Evolutionary conservation across 2,797 vertebrate genomes (phyloP).

Genomic region (Manis crassicaudata): DNA sequence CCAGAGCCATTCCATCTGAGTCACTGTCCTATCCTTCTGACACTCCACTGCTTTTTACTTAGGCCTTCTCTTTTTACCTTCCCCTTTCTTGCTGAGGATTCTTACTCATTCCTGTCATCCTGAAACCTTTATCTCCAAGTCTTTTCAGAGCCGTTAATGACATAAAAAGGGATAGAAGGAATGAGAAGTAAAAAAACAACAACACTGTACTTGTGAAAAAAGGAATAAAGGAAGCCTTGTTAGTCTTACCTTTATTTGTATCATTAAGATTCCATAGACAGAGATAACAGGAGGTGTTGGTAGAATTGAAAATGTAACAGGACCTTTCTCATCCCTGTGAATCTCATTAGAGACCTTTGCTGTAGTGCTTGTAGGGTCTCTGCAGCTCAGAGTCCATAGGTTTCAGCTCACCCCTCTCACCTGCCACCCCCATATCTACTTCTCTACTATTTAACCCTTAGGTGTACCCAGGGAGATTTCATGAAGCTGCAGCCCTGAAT

Average conservation of each 20-base stretch:
- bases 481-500: background rate
- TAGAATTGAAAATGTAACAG: background rate
- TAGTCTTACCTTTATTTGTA: background rate
- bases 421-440: background rate
- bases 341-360: background rate
- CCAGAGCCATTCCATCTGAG: background rate
- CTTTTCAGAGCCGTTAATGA: background rate
- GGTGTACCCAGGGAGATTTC: background rate
- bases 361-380: background rate
- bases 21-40: background rate
- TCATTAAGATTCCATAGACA: background rate
- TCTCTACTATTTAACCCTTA: background rate
- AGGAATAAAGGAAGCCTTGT: background rate
- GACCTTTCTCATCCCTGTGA: background rate
- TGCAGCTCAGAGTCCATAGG: background rate
- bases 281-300: background rate
- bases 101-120: background rate
- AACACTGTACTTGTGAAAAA: background rate
- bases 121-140: background rate
- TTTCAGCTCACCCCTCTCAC: background rate
- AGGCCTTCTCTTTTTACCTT: background rate
- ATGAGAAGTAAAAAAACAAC: constrained; percentile 1
- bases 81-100: background rate
- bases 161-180: background rate
- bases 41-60: background rate